Evolutionary conservation across 2,888 invertebrate genomes (phyloP).

Genomic region (Camptogramma bilineatum): DNA sequence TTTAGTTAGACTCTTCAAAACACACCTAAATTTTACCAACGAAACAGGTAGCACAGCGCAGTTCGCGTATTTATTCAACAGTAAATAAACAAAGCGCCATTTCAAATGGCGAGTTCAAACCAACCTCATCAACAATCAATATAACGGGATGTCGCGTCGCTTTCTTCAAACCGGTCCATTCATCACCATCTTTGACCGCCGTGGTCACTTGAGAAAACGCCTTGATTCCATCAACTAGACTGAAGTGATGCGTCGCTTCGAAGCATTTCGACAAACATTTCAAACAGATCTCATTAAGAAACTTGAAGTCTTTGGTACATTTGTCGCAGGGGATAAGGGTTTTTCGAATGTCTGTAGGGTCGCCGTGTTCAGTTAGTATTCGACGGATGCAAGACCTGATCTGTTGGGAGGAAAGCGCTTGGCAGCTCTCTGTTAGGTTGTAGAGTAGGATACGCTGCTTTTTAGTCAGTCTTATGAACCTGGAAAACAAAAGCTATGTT

Average conservation of each 20-base stretch:
- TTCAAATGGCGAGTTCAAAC: too few relatives aligned
- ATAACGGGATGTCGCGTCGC: slow-evolving; percentile 86
- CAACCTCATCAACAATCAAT: slow-evolving; percentile 89
- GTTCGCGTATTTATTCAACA: too few relatives aligned
- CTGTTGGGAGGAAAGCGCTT: slow-evolving; percentile 64
- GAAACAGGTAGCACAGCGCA: too few relatives aligned
- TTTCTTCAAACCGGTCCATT: slow-evolving; percentile 68
- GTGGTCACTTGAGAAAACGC: slow-evolving; percentile 71
- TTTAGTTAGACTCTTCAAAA: too few relatives aligned
- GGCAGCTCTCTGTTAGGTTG: slow-evolving; percentile 69
- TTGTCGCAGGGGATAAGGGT: slow-evolving; percentile 56
- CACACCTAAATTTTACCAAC: too few relatives aligned
- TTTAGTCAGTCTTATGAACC: slow-evolving; percentile 66
- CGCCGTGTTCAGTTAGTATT: slow-evolving; percentile 72
- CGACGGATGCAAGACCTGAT: slow-evolving; percentile 68
- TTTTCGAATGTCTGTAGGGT: slow-evolving; percentile 59
- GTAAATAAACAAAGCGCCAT: too few relatives aligned
- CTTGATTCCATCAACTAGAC: slow-evolving; percentile 70
- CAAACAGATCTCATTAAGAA: slow-evolving; percentile 65
- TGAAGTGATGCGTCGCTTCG: slow-evolving; percentile 66
- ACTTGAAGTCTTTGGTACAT: slow-evolving; percentile 63
- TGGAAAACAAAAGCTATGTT: slow-evolving; percentile 43
- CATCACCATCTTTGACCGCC: slow-evolving; percentile 67
- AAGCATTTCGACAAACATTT: slow-evolving; percentile 72
- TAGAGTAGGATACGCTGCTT: slow-evolving; percentile 74